phyloP scores from a whole-genome alignment of 2,888 invertebrate species.

The Dasysyrphus tricinctus region DNA sequence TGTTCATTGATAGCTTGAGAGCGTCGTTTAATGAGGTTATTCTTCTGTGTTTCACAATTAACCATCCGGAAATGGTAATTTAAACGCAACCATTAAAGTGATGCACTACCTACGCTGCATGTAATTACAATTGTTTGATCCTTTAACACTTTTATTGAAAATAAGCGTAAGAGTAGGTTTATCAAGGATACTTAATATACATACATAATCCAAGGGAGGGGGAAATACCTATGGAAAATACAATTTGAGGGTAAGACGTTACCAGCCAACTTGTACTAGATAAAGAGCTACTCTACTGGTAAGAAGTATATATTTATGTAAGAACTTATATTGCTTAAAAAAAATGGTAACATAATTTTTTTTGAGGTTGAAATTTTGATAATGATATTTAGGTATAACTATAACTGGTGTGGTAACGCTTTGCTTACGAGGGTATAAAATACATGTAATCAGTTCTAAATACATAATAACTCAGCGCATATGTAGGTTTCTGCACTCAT shows the following conservation, averaged over 20 bases:
- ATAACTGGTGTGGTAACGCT: no score
- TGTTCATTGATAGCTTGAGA: conserved; percentile 49
- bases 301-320: no score
- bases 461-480: no score
- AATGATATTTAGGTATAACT: no score
- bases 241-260: background rate
- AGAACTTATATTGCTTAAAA: no score
- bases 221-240: background rate
- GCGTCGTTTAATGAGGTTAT: conserved; percentile 56
- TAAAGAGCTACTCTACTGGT: no score
- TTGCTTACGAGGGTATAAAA: no score
- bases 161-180: background rate
- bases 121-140: conserved; percentile 33
- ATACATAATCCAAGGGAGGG: background rate
- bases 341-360: no score
- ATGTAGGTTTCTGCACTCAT: no score
- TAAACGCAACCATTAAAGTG: conserved; percentile 66
- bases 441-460: no score
- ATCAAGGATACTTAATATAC: no score
- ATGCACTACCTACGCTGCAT: conserved; percentile 1
- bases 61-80: conserved; percentile 74
- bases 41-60: conserved; percentile 55
- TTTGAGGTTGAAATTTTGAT: no score
- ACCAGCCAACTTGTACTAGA: background rate
- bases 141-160: conserved; percentile 29